Evolutionary conservation across 2,888 invertebrate genomes (phyloP), one percentile per base, ranked within the genome.

Genomic region (Hoplodrina blanda): DNA sequence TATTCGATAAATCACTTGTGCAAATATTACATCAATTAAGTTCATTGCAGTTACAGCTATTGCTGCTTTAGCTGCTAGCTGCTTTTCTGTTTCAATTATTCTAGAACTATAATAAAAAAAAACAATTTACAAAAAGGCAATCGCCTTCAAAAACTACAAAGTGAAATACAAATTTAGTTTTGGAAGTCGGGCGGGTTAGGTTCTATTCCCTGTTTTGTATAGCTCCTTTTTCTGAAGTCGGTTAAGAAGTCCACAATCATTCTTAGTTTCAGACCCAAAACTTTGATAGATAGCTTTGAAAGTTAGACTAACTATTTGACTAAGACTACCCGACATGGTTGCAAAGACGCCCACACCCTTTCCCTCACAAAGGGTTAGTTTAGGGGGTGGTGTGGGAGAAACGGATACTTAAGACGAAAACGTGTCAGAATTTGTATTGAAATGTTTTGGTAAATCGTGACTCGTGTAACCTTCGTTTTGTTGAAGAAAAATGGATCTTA

Each of bases 281-380:
- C 56, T 79, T 73, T 46, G 41, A 64, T 33, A 41, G 19, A 62
- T 59, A 73, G 56, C 37, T 63, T 20, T 6, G 5, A 44, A 78
- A 75, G 62, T 75, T 60, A 50, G 55, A 11, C 30, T 15, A 73
- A 76, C 53, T 59, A 79, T 73, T 55, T 41, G 49, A 25, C 41
- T 62, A 46, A 20, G 33, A 50, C 33, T 44, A 53, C 11, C 19
- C 37, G 19, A 79, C 33, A 49, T 13, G 53, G 46, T 37, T 79
- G 20, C 63, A 11, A 49, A 37, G 20, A 54, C 61, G 65, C 64
- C 53, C 49, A 4, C 44, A 56, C 65, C 41, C 60, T 50, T 20
- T 72, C n/a, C 13, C 15, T 56, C 44, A 57, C 64, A 61, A 78
- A 78, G 60, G 64, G 20, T 64, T 44, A 33, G 55, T 60, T 64